Percentiles rank a stretch among this genome's conserved stretches.
Evolutionary conservation across 2,113 vertebrate species (phyloP).

Genomic region (Phyllopteryx taeniolatus): DNA sequence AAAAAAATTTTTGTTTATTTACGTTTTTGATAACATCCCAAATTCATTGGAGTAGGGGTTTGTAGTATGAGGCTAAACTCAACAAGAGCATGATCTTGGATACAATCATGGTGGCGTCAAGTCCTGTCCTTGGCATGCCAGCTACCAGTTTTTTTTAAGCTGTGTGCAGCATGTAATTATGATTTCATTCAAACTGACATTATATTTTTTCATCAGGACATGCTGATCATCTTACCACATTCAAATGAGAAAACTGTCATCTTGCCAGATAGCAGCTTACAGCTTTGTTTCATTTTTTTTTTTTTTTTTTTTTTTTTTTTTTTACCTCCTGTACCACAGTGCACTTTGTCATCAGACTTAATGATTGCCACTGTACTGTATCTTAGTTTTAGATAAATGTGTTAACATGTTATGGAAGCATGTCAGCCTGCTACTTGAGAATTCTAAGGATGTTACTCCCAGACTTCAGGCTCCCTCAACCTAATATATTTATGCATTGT

Average conservation of each 20-base stretch:
- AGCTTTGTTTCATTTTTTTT: slow-evolving; percentile 13
- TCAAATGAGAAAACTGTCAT: slow-evolving; percentile 44
- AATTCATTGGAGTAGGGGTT: too few species aligned
- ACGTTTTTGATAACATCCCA: too few species aligned
- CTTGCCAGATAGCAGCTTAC: slow-evolving; percentile 52
- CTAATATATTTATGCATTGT: slow-evolving; percentile 58
- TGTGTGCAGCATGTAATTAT: slow-evolving; percentile 4
- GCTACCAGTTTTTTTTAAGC: slow-evolving; percentile 22
- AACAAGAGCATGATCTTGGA: slow-evolving; percentile 32
- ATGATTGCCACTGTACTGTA: slow-evolving; percentile 31
- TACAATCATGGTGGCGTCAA: slow-evolving; percentile 31
- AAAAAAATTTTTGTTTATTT: too few species aligned
- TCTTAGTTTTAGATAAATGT: slow-evolving; percentile 36
- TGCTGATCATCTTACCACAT: slow-evolving; percentile 13
- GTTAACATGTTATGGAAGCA: slow-evolving; percentile 24
- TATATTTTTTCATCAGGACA: not conserved
- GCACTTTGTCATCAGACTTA: slow-evolving; percentile 49
- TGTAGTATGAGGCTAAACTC: too few species aligned
- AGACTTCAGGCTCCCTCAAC: slow-evolving; percentile 46
- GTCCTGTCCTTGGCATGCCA: slow-evolving; percentile 12
- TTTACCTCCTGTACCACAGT: slow-evolving; percentile 48
- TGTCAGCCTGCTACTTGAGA: slow-evolving; percentile 37
- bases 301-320: slow-evolving; percentile 58
- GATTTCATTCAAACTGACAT: not conserved
- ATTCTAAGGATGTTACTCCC: slow-evolving; percentile 53